Conservation (phyloP, 2,113 vertebrate species). For the Phaethon lepturus region DNA sequence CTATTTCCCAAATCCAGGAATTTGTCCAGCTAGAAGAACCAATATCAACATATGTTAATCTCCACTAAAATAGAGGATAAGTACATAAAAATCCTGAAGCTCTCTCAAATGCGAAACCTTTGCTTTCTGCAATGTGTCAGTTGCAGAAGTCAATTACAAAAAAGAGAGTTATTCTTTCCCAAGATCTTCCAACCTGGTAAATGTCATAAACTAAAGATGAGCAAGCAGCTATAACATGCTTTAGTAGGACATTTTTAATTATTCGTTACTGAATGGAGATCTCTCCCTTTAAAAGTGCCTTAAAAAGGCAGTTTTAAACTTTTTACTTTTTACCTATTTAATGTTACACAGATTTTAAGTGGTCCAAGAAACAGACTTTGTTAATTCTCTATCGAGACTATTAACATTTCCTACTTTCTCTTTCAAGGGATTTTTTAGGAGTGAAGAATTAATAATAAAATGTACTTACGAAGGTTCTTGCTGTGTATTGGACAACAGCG, state of each 20-base stretch:
- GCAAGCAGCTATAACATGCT: neutral
- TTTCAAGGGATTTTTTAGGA: neutral
- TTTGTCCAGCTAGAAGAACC: neutral
- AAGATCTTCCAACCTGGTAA: neutral
- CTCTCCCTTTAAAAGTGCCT: neutral
- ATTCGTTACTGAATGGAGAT: neutral
- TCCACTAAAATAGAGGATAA: neutral
- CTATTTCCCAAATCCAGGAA: neutral
- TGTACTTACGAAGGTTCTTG: slow-evolving; percentile 72
- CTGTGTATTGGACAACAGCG: neutral
- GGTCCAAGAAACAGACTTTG: neutral
- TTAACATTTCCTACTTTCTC: neutral
- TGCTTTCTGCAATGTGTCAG: neutral
- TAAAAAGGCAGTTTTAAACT: neutral
- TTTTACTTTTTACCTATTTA: neutral
- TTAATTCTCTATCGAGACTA: neutral
- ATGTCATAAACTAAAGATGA: neutral
- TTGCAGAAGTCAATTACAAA: neutral
- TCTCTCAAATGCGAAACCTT: neutral
- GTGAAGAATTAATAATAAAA: neutral
- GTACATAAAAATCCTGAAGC: neutral
- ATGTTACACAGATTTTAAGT: neutral
- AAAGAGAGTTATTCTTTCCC: neutral
- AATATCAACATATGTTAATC: neutral
- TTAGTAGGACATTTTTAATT: neutral